Evolutionary conservation across 2,113 vertebrate species (phyloP).

Genomic region (Acrocephalus arundinaceus): DNA sequence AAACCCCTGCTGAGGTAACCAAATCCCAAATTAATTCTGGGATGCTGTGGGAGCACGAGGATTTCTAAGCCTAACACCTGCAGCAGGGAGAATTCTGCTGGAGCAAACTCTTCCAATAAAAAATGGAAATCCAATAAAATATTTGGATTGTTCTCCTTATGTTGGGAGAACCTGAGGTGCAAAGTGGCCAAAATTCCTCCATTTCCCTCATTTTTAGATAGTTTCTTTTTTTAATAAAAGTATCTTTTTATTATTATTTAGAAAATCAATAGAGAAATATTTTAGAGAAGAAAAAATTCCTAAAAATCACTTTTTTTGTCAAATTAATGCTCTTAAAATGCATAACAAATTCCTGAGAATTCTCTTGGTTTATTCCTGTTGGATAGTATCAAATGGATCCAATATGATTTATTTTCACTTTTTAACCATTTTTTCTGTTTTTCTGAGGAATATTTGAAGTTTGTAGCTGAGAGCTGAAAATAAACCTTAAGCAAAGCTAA

Average conservation of each 20-base stretch:
- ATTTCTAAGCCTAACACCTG: rapidly evolving
- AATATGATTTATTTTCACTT: background rate
- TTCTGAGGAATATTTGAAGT: background rate
- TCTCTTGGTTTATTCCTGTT: too few species aligned
- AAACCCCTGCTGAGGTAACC: slow-evolving; percentile 89
- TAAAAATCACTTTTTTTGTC: rapidly evolving
- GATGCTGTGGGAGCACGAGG: rapidly evolving
- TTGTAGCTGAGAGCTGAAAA: background rate
- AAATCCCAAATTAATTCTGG: background rate
- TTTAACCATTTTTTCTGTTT: background rate
- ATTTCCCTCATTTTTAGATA: background rate
- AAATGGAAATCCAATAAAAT: background rate
- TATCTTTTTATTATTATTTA: background rate
- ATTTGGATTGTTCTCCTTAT: rapidly evolving
- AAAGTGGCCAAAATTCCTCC: background rate
- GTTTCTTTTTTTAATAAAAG: background rate
- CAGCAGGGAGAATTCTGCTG: background rate
- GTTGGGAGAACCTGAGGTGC: background rate
- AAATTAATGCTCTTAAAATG: background rate
- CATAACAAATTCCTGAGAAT: background rate
- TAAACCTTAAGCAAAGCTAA: background rate
- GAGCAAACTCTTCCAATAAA: background rate
- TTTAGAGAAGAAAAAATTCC: background rate
- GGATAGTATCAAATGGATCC: background rate
- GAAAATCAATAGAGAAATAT: background rate